Base-by-base conservation (phyloP, 2,113 vertebrate species). In the Etheostoma spectabile region DNA sequence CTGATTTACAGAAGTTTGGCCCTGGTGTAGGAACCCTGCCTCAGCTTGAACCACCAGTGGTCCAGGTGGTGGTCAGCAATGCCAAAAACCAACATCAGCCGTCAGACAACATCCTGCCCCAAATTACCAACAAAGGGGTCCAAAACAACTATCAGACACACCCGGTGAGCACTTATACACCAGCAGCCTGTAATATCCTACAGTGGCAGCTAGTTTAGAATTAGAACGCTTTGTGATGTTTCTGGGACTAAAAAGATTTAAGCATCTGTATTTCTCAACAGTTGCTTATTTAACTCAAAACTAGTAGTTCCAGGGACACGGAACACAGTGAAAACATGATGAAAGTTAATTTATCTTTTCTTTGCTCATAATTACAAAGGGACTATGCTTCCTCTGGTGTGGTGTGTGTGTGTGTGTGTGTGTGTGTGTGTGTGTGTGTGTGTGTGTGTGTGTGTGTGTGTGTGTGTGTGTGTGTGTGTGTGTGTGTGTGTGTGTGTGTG, bases 31-130 rank as follows among this genome's bases (percentile, higher is more conserved):
- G 94, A 57, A 94, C 95, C 15, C 84, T 97, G 85, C 95, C 96
- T 69, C 95, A 95, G 73, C 93, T 96, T 75, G 96, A 97, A 57
- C 89, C 94, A 46, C 95, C 95, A 0, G 92, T 92, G 73, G 96
- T 95, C 89, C 95, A 96, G 80, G 94, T 94, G 84, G 87, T 96
- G 87, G 90, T 96, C 88, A 95, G 89, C 66, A 70, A 94, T 85
- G 86, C 95, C 86, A 96, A 95, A 80, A 89, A 90, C 80, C 92
- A 91, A n/a, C 65, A 79, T 22, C 94, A 92, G 62, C 93, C 94
- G 74, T 90, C 91, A 2, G 96, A 96, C 84, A 93, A 86, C 86
- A 96, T 91, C 87, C 91, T 98, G 82, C 95, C 97, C 86, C 94
- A 90, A 64, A 95, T 96, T 80, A 78, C 93, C 93, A 95, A 88